phyloP scores from a whole-genome alignment of 2,888 invertebrate genomes.

The Phyllotreta cruciferae region DNA sequence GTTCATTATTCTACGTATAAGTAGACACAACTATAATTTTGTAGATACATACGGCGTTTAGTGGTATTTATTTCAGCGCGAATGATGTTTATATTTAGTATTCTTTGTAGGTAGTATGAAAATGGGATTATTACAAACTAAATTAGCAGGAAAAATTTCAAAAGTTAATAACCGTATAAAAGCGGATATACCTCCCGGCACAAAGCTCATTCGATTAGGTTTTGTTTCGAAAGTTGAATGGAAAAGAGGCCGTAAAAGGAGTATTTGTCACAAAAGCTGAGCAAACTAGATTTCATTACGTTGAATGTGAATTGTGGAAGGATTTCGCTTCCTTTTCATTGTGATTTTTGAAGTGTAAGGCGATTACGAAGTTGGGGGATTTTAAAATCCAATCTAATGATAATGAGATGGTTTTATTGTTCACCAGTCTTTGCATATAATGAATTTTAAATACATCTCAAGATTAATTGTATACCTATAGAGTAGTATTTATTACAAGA shows the following conservation, averaged over 20 bases:
- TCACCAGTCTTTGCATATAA: conserved; percentile 9
- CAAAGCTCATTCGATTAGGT: conserved; percentile 30
- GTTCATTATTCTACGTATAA: no score
- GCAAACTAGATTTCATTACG: conserved; percentile 31
- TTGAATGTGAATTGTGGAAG: conserved; percentile 31
- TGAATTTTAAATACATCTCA: conserved; percentile 4
- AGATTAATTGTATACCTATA: no score
- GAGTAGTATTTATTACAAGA: no score
- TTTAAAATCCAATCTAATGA: conserved; percentile 17
- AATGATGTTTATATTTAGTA: no score
- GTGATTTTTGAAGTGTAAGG: conserved; percentile 30
- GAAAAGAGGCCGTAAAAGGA: conserved; percentile 25
- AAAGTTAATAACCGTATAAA: conserved; percentile 29
- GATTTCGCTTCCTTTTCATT: conserved; percentile 32
- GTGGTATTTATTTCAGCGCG: no score
- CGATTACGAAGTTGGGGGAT: conserved; percentile 23
- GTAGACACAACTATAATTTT: no score
- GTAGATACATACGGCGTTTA: no score
- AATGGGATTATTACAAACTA: not conserved
- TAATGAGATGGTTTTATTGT: conserved; percentile 17
- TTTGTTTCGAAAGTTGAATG: conserved; percentile 28
- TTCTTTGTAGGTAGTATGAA: no score
- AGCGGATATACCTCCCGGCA: conserved; percentile 22
- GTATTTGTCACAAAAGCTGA: conserved; percentile 32
- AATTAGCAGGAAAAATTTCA: conserved; percentile 18